Conservation (phyloP, 2,797 vertebrate genomes). For the Rhodeus uyekii region DNA sequence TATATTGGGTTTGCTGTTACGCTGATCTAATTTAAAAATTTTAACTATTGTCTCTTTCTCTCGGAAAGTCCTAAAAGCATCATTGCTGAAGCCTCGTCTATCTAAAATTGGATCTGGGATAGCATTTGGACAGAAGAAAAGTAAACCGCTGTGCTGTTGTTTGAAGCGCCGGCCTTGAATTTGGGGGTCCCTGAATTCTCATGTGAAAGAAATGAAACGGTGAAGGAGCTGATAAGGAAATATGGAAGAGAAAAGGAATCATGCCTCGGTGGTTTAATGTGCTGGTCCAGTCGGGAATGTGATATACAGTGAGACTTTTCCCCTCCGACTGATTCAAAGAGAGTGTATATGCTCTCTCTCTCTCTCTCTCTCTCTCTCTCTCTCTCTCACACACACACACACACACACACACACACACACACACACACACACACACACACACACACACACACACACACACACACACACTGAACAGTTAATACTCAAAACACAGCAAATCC, state of each 20-base stretch:
- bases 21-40: slow-evolving; percentile 74
- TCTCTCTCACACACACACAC: not conserved
- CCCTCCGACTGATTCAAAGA: slow-evolving; percentile 86
- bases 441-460: slow-evolving; percentile 81
- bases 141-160: slow-evolving; percentile 89
- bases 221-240: slow-evolving; percentile 96
- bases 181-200: slow-evolving; percentile 92
- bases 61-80: slow-evolving; percentile 79
- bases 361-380: slow-evolving; percentile 27
- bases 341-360: slow-evolving; percentile 71
- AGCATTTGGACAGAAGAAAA: slow-evolving; percentile 90
- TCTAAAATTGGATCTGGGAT: slow-evolving; percentile 99
- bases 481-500: too few relatives aligned
- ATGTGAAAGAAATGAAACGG: slow-evolving; percentile 94
- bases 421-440: not conserved
- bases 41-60: slow-evolving; percentile 76
- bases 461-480: slow-evolving; percentile 57
- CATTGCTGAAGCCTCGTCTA: slow-evolving; percentile 85
- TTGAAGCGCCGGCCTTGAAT: slow-evolving; percentile 88
- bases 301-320: slow-evolving; percentile 94
- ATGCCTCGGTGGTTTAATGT: slow-evolving; percentile 86
- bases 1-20: slow-evolving; percentile 57
- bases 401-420: too few relatives aligned
- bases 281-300: slow-evolving; percentile 88
- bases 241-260: slow-evolving; percentile 81